Conservation (phyloP, 2,888 invertebrate genomes). For the Thereva unica region DNA sequence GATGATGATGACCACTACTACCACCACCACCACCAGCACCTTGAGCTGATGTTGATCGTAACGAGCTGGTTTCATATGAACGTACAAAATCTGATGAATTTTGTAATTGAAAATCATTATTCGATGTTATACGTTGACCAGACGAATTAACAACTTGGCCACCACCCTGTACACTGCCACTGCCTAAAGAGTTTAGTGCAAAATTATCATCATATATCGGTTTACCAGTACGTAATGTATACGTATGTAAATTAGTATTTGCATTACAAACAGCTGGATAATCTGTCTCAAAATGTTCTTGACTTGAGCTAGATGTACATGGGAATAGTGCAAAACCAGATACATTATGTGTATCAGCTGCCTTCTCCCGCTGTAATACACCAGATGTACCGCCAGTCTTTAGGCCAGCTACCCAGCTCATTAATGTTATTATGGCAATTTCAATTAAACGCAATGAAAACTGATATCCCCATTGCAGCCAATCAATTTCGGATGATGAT, state of each 20-base stretch:
- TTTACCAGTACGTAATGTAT: constrained; percentile 76
- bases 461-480: constrained; percentile 93
- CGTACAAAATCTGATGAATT: constrained; percentile 53
- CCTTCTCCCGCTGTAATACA: constrained; percentile 73
- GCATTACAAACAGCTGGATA: constrained; percentile 86
- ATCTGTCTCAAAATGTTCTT: constrained; percentile 80
- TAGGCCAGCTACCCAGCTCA: constrained; percentile 85
- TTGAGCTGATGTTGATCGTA: constrained; percentile 44
- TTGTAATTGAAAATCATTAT: constrained; percentile 48
- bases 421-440: constrained; percentile 81
- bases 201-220: constrained; percentile 74
- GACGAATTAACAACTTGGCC: constrained; percentile 6
- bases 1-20: constrained; percentile 42
- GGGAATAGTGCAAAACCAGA: constrained; percentile 80
- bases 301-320: constrained; percentile 81
- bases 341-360: constrained; percentile 64
- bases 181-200: constrained; percentile 60
- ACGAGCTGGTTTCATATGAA: constrained; percentile 55
- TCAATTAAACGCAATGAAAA: constrained; percentile 83
- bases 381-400: constrained; percentile 58
- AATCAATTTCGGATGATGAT: constrained; percentile 68
- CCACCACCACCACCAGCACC: constrained; percentile 28
- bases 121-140: constrained; percentile 26
- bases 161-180: constrained; percentile 38
- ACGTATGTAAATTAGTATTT: constrained; percentile 83